Evolutionary conservation across 2,797 vertebrate genomes (phyloP).

Genomic region (Alectoris magna): DNA sequence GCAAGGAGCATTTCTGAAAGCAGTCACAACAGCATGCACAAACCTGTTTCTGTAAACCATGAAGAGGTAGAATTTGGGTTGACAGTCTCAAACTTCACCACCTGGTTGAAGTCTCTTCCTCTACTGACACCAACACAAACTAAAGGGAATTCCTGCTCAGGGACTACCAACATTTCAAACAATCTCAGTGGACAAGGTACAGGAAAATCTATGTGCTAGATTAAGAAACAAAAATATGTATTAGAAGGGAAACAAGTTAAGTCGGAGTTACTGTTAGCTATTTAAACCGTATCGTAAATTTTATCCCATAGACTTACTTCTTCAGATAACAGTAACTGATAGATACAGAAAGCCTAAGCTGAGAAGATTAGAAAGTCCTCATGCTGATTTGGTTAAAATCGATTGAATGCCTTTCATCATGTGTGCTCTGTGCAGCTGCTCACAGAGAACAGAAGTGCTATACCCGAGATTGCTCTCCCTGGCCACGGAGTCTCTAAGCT

Average conservation of each 20-base stretch:
- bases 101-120: slow-evolving; percentile 92
- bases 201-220: slow-evolving; percentile 92
- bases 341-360: background rate
- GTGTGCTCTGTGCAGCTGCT: background rate
- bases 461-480: background rate
- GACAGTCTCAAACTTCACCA: slow-evolving; percentile 93
- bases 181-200: slow-evolving; percentile 91
- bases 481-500: background rate
- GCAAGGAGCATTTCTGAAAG: background rate
- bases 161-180: slow-evolving; percentile 95
- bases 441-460: background rate
- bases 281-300: background rate
- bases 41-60: slow-evolving; percentile 95
- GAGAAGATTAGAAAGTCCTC: background rate
- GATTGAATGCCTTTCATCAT: background rate
- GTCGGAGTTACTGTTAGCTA: background rate
- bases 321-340: background rate
- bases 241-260: slow-evolving; percentile 24
- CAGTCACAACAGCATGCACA: slow-evolving; percentile 54
- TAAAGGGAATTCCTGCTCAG: slow-evolving; percentile 92
- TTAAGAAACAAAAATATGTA: slow-evolving; percentile 36
- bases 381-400: background rate
- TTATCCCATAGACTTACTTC: background rate
- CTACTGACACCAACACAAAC: slow-evolving; percentile 93
- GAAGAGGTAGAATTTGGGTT: slow-evolving; percentile 95